Evolutionary conservation across 2,888 invertebrate genomes (phyloP), one percentile per base, ranked within the genome.

Genomic region (Epinotia demarniana): DNA sequence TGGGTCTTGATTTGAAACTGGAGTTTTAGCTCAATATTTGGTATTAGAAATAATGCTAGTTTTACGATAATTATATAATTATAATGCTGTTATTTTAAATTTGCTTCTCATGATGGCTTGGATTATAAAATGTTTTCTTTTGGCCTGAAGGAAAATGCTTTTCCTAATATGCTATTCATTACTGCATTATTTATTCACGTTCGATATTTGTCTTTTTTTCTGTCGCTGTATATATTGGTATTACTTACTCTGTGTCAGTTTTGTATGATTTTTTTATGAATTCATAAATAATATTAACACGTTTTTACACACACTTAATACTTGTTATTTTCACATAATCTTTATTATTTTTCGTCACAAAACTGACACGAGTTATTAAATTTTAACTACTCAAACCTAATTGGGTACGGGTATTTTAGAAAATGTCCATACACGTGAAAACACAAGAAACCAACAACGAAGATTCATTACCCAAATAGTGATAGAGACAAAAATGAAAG

Each of bases 101-200:
- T 63, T 57, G 73, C 63, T 74, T 63, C 63, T 68, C 73, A 62
- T 61, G 62, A 19, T 23, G 46, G 33, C 6, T 18, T n/a, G 18
- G n/a, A 57, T 16, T 16, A 27, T 9, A 8, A 33, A 57, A 3
- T 69, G 27, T 8, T 46, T 11, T 61, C 16, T 39, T 39, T 0
- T 39, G 16, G 1, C n/a, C 18, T 57, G 62, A 19, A 68, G 55
- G 43, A 73, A 61, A 53, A 67, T 39, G 39, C 39, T 9, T 9
- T 39, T 39, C 9, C 39, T 39, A 39, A 16, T 49, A 13, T 16
- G 16, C 49, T 13, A 46, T 46, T 46, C 46, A 12, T 46, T 12
- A 46, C 46, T 46, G 13, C 3, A 13, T 46, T 46, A 16, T 53
- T 4, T n/a, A 6, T n/a, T 53, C 53, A 53, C n/a, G n/a, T 53